phyloP scores from a whole-genome alignment of 2,888 invertebrate genomes.

The Nycteola revayana region DNA sequence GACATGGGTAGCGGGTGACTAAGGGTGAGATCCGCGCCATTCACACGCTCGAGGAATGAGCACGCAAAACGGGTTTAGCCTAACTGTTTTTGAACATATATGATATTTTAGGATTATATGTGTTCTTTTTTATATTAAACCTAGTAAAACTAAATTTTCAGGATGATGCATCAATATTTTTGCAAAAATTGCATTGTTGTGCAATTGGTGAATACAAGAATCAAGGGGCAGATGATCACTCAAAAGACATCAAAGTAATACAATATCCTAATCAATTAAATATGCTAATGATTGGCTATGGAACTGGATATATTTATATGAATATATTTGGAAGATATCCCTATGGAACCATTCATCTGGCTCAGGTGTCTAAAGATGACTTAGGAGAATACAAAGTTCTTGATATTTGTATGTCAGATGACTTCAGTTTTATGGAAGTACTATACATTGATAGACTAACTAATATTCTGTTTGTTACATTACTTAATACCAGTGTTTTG shows the following conservation, averaged over 20 bases:
- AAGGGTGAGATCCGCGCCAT: too few species aligned
- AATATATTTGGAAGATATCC: conserved; percentile 93
- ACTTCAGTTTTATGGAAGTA: conserved; percentile 86
- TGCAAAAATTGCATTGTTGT: conserved; percentile 79
- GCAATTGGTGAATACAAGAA: conserved; percentile 78
- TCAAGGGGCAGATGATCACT: conserved; percentile 77
- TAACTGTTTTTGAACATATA: too few species aligned
- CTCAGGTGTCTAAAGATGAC: conserved; percentile 79
- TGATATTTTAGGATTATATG: too few species aligned
- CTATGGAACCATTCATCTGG: conserved; percentile 85
- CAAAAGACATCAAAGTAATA: conserved; percentile 82
- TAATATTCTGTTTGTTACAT: conserved; percentile 67
- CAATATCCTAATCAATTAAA: conserved; percentile 85
- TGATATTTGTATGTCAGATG: conserved; percentile 86
- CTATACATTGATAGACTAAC: conserved; percentile 78
- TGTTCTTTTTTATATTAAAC: too few species aligned
- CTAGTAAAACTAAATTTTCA: too few species aligned
- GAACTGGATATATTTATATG: conserved; percentile 86
- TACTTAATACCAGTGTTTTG: conserved; percentile 83
- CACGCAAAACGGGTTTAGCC: too few species aligned
- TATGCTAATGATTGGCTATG: conserved; percentile 90
- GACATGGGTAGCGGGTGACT: too few species aligned
- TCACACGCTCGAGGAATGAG: too few species aligned
- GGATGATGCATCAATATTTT: conserved; percentile 78
- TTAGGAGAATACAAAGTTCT: conserved; percentile 82